Base-by-base conservation (phyloP, 2,113 vertebrate species). In the Xenopus borealis region DNA sequence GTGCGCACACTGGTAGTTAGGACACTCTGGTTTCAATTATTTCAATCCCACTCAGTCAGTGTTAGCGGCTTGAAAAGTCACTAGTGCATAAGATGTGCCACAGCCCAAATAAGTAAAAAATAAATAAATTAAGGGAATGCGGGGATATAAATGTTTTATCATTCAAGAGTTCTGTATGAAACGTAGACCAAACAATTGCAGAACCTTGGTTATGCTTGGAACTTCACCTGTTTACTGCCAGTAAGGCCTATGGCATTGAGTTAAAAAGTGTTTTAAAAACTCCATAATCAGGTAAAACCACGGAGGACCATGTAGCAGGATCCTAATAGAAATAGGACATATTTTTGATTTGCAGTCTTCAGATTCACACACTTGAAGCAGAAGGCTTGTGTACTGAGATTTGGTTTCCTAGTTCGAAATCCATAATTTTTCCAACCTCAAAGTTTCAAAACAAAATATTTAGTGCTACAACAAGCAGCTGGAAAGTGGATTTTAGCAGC, bases 371-470 rank as follows among this genome's bases (percentile, higher is more conserved):
- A 88, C 80, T 86, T 80, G 85, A 92, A 85, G 83, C 85, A 82
- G 89, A 84, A 90, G 78, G 87, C 88, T 90, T 86, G 85, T 90
- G 90, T 89, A 90, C 85, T 89, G 85, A 85, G 83, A 91, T 93
- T 93, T 93, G 91, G 91, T 92, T 92, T 90, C 88, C 90, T 93
- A 93, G 90, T 88, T 92, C 87, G 88, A 81, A 40, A 80, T 81
- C 90, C 79, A 82, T 70, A 85, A 86, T 83, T 67, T 83, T 85
- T 89, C 80, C 82, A 18, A 85, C 85, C 83, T 57, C 53, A 78
- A 71, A 83, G 86, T 84, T 88, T 87, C 84, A 85, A 90, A 89
- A 87, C 81, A 85, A 87, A 89, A 85, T 63, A 40, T 83, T 92
- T 89, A 92, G 89, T 91, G 91, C 91, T 91, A 92, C 90, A 92